These are phyloP conservation scores for Muraenolepis orangiensis DNA, from an alignment of 2,797 vertebrate genomes.

Conservation along the genomic window DNA sequence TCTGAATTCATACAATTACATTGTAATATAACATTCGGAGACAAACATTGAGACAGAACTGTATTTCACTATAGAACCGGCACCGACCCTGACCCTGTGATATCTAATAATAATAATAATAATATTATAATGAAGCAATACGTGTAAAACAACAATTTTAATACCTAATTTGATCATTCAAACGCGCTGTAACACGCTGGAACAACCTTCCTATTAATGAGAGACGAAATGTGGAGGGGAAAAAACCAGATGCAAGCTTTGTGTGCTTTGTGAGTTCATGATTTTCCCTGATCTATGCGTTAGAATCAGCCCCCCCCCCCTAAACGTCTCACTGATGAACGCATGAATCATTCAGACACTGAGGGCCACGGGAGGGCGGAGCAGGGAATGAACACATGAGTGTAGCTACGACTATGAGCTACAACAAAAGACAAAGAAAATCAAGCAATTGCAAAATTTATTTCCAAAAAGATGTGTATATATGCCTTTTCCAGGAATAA, in stretches of 20 bases:
- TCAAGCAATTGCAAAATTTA: background rate
- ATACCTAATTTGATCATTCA: background rate
- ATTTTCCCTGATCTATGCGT: background rate
- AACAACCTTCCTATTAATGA: too few species aligned
- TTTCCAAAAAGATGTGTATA: too few species aligned
- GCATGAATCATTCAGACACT: background rate
- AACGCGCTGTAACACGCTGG: background rate
- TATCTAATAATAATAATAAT: constrained; percentile 16
- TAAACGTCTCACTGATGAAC: background rate
- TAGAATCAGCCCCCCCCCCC: background rate
- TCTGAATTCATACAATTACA: constrained; percentile 41
- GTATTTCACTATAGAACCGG: constrained; percentile 46
- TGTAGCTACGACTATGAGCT: background rate
- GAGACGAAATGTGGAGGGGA: background rate
- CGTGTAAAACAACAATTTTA: background rate
- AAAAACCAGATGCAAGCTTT: background rate
- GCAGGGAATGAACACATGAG: background rate
- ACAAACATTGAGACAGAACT: constrained; percentile 41
- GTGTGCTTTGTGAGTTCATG: background rate
- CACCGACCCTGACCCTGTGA: constrained; percentile 35
- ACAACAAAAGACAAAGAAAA: background rate
- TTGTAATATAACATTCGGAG: constrained; percentile 55
- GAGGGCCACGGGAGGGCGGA: constrained; percentile 18
- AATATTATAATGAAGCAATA: background rate
- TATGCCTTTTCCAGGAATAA: background rate